Base-by-base conservation (phyloP, 2,888 invertebrate genomes). In the Resseliella maxima region DNA sequence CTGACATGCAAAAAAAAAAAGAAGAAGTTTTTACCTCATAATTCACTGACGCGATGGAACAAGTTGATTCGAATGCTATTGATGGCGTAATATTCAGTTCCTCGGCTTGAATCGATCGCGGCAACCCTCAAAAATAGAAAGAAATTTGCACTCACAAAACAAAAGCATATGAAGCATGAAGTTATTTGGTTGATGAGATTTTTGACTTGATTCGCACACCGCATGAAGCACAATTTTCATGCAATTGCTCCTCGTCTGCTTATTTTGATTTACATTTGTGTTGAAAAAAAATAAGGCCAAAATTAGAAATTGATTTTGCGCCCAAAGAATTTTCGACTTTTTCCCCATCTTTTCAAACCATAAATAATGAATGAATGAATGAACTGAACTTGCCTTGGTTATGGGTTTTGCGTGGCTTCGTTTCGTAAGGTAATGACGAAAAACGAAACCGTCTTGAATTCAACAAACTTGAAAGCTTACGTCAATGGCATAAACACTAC, bases 301-400 rank as follows among this genome's bases (percentile, higher is more conserved):
- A 59, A 59, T 59, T 59, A 27, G 59, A 27, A 24, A 24, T 50
- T 21, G 50, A 2, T 50, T 50, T 41, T 8, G 46, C 18, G 59
- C 59, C 24, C 59, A 59, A 12, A 3, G 5, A 5, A 3, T 6
- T 27, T 59, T 59, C 12, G 24, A 24, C 24, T 24, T 59, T 59
- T 45, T 45, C 46, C 18, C 8, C 18, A 27, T 50, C 50, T 10
- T 50, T 15, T 21, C 24, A 27, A 59, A 12, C 45, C 5, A 12
- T 24, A 59, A 59, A 27, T 59, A 24, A 59, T 59, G 59, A 59
- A 59, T 59, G 59, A 59, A 59, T 59, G 59, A 59, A 59, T 59
- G 59, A 59, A 59, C 5, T 24, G 59, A 59, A 59, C 24, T 59
- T 59, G 6, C 45, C n/a, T n/a, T 45, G 45, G 12, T 45, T 45